A percentile compares a stretch with the other conserved stretches of the same genome.
phyloP scores from a whole-genome alignment of 2,888 invertebrate species.

The Rhagium mordax region DNA sequence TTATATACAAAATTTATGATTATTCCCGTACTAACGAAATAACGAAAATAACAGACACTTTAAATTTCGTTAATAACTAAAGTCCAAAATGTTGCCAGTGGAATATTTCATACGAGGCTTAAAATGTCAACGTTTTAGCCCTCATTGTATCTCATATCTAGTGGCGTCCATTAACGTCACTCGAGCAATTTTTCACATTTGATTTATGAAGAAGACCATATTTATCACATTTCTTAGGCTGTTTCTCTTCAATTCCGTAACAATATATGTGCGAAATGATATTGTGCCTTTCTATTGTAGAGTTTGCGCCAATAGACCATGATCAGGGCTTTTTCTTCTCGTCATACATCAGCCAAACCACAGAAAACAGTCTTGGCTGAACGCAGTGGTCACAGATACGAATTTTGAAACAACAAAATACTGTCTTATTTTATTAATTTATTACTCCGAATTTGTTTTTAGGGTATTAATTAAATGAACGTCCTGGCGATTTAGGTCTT shows the following conservation, averaged over 20 bases:
- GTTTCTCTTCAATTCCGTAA: constrained; percentile 4
- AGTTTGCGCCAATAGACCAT: neutral
- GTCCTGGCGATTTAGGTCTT: too few species aligned
- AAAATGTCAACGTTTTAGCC: constrained; percentile 8
- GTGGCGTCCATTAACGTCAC: constrained; percentile 23
- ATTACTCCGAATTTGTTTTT: too few species aligned
- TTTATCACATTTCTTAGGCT: constrained; percentile 29
- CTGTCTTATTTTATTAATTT: too few species aligned
- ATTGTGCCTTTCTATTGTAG: neutral
- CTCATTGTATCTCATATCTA: constrained; percentile 18
- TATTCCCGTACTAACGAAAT: neutral
- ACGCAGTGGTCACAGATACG: too few species aligned
- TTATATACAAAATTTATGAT: neutral
- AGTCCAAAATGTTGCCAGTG: constrained; percentile 20
- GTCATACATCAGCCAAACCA: too few species aligned
- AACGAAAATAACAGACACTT: neutral
- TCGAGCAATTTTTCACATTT: constrained; percentile 31
- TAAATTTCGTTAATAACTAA: constrained; percentile 6
- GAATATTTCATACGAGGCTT: constrained; percentile 9
- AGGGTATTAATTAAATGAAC: too few species aligned
- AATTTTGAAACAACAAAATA: too few species aligned
- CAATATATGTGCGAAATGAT: constrained; percentile 2
- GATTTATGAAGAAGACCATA: constrained; percentile 30
- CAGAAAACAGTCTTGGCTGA: too few species aligned
- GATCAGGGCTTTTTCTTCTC: too few species aligned